Evolutionary conservation across 2,113 vertebrate species (phyloP), one percentile per base, ranked within the genome.

Genomic region (Naja naja): DNA sequence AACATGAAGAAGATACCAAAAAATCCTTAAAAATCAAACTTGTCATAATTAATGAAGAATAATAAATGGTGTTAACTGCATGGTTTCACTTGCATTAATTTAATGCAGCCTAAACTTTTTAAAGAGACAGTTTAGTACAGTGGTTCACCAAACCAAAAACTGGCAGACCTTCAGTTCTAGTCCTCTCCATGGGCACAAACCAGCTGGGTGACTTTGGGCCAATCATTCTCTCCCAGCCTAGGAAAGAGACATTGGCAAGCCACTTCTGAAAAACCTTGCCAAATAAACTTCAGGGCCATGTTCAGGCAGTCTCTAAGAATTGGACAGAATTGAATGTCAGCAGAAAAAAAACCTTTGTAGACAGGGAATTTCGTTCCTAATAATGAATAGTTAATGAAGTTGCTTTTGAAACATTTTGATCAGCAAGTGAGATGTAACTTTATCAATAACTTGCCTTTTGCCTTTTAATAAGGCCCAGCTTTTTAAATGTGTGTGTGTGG

Each of bases 31-130:
- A 45, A 93, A 16, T 45, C 25, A 54, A 54, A 18, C 55, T 86
- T 93, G 55, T 89, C 88, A 91, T 91, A 92, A 91, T 93, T 93
- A 89, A 89, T 25, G 45, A 47, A 87, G 25, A 89, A 89, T 91
- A 87, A 93, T 89, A 16, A 45, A 89, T 86, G 25, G 91, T 86
- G 69, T 23, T 45, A 52, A 64, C 30, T 53, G 86, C 8, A 53
- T 56, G 47, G 74, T 64, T 91, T 64, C 2, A 54, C 64, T 89
- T 34, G n/a, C 4, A 20, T 89, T 93, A 54, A 64, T 89, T 92
- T 7, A 53, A 14, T 39, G 3, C 6, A 90, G 47, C 27, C 22
- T 47, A 93, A 93, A 64, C 43, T 89, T 34, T 93, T n/a, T 20
- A 89, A 4, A 74, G 11, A 58, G 45, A 30, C 85, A 27, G 23